Conservation (phyloP, 2,888 invertebrate species). For the Tillus elongatus region DNA sequence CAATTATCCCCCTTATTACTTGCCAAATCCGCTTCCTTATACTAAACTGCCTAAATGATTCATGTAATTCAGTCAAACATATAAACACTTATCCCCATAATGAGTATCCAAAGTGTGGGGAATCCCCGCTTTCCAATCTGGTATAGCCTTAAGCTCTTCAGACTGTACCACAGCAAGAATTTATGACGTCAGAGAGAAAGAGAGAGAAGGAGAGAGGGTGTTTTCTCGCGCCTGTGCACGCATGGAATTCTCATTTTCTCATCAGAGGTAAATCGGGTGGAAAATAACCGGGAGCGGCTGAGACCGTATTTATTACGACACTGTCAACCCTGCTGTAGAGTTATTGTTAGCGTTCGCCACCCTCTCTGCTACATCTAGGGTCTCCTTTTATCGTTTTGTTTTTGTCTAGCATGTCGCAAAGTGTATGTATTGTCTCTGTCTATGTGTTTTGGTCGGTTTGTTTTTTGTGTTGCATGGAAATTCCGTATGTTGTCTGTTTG, state of each 20-base stretch:
- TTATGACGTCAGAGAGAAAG: slow-evolving; percentile 26
- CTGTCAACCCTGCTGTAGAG: slow-evolving; percentile 40
- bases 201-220: slow-evolving; percentile 17
- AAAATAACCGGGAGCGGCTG: slow-evolving; percentile 38
- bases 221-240: slow-evolving; percentile 33
- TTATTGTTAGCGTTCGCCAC: slow-evolving; percentile 38
- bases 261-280: slow-evolving; percentile 43
- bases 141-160: slow-evolving; percentile 3
- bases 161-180: slow-evolving; percentile 17
- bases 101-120: not conserved
- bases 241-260: slow-evolving; percentile 41
- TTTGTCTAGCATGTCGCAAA: too few relatives aligned
- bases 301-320: slow-evolving; percentile 39
- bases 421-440: too few relatives aligned
- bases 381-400: too few relatives aligned
- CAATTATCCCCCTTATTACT: too few relatives aligned
- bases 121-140: too few relatives aligned
- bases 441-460: too few relatives aligned
- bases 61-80: too few relatives aligned
- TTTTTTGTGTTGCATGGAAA: too few relatives aligned
- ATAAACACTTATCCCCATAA: slow-evolving; percentile 2
- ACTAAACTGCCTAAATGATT: too few relatives aligned
- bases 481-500: too few relatives aligned
- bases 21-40: too few relatives aligned
- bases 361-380: slow-evolving; percentile 8